Conservation (phyloP, 2,888 invertebrate genomes). For the Drosophila mimetica region DNA sequence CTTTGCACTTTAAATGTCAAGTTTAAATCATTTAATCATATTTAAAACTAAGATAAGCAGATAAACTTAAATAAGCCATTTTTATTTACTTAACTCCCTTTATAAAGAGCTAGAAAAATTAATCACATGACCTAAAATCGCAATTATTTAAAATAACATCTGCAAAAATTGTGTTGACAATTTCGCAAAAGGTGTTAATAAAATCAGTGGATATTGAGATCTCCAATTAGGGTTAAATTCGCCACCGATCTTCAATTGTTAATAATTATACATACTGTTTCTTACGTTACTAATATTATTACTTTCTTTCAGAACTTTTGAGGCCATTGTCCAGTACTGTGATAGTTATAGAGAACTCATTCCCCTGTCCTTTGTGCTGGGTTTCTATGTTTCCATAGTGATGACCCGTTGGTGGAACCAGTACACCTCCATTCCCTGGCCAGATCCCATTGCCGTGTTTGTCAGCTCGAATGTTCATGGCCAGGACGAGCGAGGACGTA, state of each 20-base stretch:
- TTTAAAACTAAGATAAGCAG: not conserved
- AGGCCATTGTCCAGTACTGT: slow-evolving; percentile 93
- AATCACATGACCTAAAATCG: not conserved
- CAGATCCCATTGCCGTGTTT: slow-evolving; percentile 94
- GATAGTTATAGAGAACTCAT: slow-evolving; percentile 94
- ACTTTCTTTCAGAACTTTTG: slow-evolving; percentile 88
- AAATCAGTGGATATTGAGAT: not conserved
- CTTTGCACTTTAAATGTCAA: not conserved
- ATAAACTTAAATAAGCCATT: too few relatives aligned
- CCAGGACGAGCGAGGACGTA: slow-evolving; percentile 92
- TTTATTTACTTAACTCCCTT: too few relatives aligned
- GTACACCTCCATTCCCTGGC: slow-evolving; percentile 93
- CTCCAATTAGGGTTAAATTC: not conserved
- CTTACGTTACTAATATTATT: slow-evolving; percentile 41
- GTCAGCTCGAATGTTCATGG: slow-evolving; percentile 93
- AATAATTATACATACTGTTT: too few relatives aligned
- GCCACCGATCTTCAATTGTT: not conserved
- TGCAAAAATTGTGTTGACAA: not conserved
- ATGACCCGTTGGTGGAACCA: slow-evolving; percentile 97
- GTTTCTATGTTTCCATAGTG: slow-evolving; percentile 96
- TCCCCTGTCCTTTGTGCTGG: slow-evolving; percentile 96
- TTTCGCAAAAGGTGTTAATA: slow-evolving; percentile 4
- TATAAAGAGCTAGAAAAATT: too few relatives aligned
- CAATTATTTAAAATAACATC: not conserved
- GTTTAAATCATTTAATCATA: not conserved